These are phyloP conservation scores for Junco hyemalis DNA, from an alignment of 2,113 vertebrate genomes.

Conservation along the genomic window DNA sequence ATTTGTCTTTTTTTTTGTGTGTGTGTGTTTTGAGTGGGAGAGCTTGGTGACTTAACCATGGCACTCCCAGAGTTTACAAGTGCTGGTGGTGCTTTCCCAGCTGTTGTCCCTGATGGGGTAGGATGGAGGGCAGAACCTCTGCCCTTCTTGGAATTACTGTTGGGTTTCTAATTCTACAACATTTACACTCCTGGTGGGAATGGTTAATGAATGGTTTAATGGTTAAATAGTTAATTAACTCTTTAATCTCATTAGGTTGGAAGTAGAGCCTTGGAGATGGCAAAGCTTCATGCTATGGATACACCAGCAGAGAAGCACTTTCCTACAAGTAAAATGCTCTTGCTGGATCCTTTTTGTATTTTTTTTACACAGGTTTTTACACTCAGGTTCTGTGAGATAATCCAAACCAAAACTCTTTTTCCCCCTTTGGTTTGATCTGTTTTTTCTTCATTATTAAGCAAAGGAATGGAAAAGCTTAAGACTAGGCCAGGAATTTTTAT, in stretches of 20 bases:
- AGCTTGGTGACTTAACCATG: background rate
- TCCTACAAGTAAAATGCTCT: background rate
- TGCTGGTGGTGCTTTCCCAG: background rate
- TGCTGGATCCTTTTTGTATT: background rate
- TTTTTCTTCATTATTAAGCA: background rate
- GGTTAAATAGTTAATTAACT: background rate
- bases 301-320: background rate
- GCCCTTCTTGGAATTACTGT: background rate
- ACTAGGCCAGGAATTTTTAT: background rate
- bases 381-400: background rate
- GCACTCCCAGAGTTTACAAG: background rate
- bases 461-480: background rate
- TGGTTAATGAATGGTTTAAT: background rate
- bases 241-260: background rate
- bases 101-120: rapidly evolving
- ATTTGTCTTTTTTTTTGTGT: background rate
- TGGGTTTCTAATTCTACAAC: background rate
- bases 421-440: background rate
- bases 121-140: background rate
- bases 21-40: rapidly evolving
- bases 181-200: rapidly evolving
- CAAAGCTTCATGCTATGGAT: background rate
- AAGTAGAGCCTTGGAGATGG: background rate
- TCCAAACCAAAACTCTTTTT: background rate
- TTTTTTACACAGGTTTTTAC: background rate